These are phyloP conservation scores for Schizotus pectinicornis DNA, from an alignment of 2,888 invertebrate species.

Conservation along the genomic window DNA sequence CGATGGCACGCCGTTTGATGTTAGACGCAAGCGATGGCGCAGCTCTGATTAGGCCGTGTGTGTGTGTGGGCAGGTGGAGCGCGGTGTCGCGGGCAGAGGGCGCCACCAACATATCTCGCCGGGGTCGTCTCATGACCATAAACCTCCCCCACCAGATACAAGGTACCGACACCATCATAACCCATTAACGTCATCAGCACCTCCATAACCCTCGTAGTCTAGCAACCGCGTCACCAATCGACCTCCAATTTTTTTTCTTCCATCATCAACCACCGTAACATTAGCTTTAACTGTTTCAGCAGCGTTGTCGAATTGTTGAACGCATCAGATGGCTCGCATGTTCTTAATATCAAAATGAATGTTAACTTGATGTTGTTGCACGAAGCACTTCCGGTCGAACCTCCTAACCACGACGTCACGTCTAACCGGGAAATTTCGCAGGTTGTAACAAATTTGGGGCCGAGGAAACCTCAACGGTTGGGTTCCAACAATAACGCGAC, in stretches of 20 bases:
- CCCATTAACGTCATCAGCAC: neutral
- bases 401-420: neutral
- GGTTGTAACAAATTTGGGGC: conserved; percentile 81
- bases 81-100: conserved; percentile 43
- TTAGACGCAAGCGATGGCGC: conserved; percentile 14
- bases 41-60: conserved; percentile 29
- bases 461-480: conserved; percentile 76
- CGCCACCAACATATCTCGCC: conserved; percentile 41
- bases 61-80: conserved; percentile 54
- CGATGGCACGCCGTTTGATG: conserved; percentile 11
- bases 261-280: neutral
- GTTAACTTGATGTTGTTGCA: conserved; percentile 3
- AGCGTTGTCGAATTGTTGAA: conserved; percentile 1
- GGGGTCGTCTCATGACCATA: conserved; percentile 50
- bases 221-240: no score
- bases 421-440: conserved; percentile 45
- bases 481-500: conserved; percentile 51
- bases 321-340: conserved; percentile 13
- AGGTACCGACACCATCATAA: conserved; percentile 41
- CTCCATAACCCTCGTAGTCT: no score
- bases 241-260: no score
- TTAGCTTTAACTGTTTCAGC: conserved; percentile 9
- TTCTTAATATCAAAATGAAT: conserved; percentile 11
- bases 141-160: conserved; percentile 52
- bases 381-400: neutral